Evolutionary conservation across 2,113 vertebrate genomes (phyloP), one percentile per base, ranked within the genome.

Genomic region (Tetrax tetrax): DNA sequence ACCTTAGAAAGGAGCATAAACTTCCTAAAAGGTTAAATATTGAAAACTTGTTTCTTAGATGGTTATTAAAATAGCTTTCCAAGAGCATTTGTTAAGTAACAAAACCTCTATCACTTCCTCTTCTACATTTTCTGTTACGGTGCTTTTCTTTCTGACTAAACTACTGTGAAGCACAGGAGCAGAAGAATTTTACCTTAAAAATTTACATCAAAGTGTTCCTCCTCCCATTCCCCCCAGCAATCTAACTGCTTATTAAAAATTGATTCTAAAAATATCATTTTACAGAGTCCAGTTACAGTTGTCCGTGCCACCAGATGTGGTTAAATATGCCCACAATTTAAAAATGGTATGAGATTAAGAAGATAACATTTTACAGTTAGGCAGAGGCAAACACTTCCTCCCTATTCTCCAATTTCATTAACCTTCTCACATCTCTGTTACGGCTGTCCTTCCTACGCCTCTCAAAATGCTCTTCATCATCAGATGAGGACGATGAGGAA

Each of bases 381-480:
- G 51, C 56, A 94, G 29, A 64, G 20, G 23, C 33, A 21, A 66
- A 60, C n/a, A 66, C 33, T 33, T 70, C 27, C 47, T 50, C 64
- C 72, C 33, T 43, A 4, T 20, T 90, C 48, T 68, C 61, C 50
- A 84, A 14, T 8, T 43, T 51, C 29, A 88, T 48, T 97, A 96
- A 99, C 99, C 99, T 98, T 97, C 98, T 99, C 88, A 98, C 97
- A 37, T 98, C 95, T 95, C 97, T 98, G 94, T 96, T 99, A 75
- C 94, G 96, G 93, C 93, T 98, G 87, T 97, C 98, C 94, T 97
- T 98, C 94, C 98, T 98, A 53, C 96, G 94, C 59, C 97, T 98
- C 95, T 99, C 99, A 97, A 99, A 99, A n/a, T 97, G 97, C 27
- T 99, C 98, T 35, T 99, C 99, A 25, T 99, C 99, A 93, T 99